Conservation (phyloP, 2,113 vertebrate species). For the Etheostoma cragini region DNA sequence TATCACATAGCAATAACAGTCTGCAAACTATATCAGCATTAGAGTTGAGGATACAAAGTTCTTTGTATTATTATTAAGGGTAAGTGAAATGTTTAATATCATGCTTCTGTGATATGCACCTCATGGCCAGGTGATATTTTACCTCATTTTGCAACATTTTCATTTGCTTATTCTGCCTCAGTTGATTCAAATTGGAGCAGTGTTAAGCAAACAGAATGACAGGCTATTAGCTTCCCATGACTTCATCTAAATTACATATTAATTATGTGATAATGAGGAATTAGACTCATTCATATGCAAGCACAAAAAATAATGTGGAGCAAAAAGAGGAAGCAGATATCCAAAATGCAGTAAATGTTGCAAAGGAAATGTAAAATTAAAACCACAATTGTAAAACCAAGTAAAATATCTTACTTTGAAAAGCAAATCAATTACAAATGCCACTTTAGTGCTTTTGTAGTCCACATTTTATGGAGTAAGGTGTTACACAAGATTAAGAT, state of each 20-base stretch:
- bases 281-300: slow-evolving; percentile 43
- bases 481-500: background rate
- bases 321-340: slow-evolving; percentile 17
- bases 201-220: slow-evolving; percentile 68
- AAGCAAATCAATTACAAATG: background rate
- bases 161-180: slow-evolving; percentile 42
- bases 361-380: background rate
- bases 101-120: slow-evolving; percentile 1
- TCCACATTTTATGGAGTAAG: background rate
- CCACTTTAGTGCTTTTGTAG: background rate
- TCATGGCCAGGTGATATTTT: slow-evolving; percentile 49
- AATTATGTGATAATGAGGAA: slow-evolving; percentile 74
- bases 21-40: background rate
- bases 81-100: slow-evolving; percentile 21
- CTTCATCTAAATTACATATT: slow-evolving; percentile 71
- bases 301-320: slow-evolving; percentile 27
- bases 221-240: slow-evolving; percentile 69
- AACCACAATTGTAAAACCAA: no score
- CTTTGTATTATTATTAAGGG: background rate
- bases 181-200: slow-evolving; percentile 44
- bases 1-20: slow-evolving; percentile 25
- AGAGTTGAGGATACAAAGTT: background rate
- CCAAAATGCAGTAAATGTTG: background rate
- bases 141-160: slow-evolving; percentile 44
- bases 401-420: background rate